Evolutionary conservation across 2,113 vertebrate genomes (phyloP), one percentile per base, ranked within the genome.

Genomic region (Hiodon alosoides): DNA sequence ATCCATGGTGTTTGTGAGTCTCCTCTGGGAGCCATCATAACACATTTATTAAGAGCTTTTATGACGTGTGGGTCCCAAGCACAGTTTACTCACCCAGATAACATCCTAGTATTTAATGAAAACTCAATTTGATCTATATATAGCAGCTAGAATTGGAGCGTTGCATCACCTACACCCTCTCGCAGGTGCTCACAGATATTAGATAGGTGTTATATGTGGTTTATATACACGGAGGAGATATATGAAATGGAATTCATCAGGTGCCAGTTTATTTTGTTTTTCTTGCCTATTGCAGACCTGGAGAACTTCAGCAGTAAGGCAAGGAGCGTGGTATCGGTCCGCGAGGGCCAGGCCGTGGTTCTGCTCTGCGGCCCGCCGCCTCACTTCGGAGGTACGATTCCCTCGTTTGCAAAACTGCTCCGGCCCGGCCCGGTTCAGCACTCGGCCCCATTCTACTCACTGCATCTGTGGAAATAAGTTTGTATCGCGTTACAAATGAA

Each of bases 301-400:
- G 92, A 95, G 77, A 90, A 90, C 64, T 96, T 96, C 79, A 92
- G 92, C 89, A 85, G 11, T 0, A 94, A 93, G 82, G 2, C 83
- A 0, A 89, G 93, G 77, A 95, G 88, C 64, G 84, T 87, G 0
- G 92, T 95, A 76, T 94, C 88, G 0, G 94, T 95, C 81, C 86
- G 93, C 80, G 93, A 94, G 86, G 95, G 94, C 67, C 93, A 95
- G 88, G 93, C 94, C 3, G 93, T 96, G 80, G 93, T 94, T 69
- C 91, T 95, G 72, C 92, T 97, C 71, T 95, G 94, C 17, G 92
- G 92, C 4, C 89, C 92, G 2, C 94, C 93, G 0, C 90, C 90
- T 2, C 92, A 92, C 82, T 82, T 90, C 0, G 93, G 94, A 95
- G 94, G 93, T 95, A 96, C 0, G 60, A 1, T 10, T 13, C 14